Evolutionary conservation across 2,113 vertebrate genomes (phyloP), one percentile per base, ranked within the genome.

Genomic region (Fregata magnificens): DNA sequence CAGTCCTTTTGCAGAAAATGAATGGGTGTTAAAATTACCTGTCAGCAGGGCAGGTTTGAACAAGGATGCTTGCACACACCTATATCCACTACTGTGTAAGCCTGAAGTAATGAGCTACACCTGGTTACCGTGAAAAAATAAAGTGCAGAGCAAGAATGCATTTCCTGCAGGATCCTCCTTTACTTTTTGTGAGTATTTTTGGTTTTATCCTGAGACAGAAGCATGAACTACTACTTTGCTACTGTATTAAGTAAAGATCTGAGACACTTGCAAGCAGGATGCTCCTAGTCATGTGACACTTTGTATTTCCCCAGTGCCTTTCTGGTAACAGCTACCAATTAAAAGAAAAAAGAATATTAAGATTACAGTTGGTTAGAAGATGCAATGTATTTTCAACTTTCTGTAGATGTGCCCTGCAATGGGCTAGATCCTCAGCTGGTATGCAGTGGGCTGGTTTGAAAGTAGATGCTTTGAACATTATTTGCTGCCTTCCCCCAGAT

Each of bases 11-110:
- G 86, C 24, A 17, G 84, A 71, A 97, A 93, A 97, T 49, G 61
- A 95, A 94, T 86, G 86, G 90, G 83, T 95, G 95, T 94, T 96
- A 84, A 96, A 97, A 53, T 67, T 71, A 44, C 82, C 82, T 95
- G 95, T 93, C 93, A 97, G 88, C 88, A 95, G 94, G 96, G 92
- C 97, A 97, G 93, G 97, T 96, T 93, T 65, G 91, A 94, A 94
- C 97, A 97, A 63, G 82, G 95, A 21, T 93, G 82, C 90, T 84
- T 3, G 85, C 70, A 62, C 97, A 97, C 96, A 90, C 96, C 96
- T 97, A 84, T 52, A 88, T 80, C 88, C 82, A 90, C 78, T 32
- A 84, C 28, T 28, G 53, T 84, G 83, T 82, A 44, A 95, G 86
- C 84, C 82, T 72, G 47, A 62, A 91, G 76, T 90, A 91, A 92